Evolutionary conservation across 2,113 vertebrate genomes (phyloP), one percentile per base, ranked within the genome.

Genomic region (Leptodactylus fuscus): DNA sequence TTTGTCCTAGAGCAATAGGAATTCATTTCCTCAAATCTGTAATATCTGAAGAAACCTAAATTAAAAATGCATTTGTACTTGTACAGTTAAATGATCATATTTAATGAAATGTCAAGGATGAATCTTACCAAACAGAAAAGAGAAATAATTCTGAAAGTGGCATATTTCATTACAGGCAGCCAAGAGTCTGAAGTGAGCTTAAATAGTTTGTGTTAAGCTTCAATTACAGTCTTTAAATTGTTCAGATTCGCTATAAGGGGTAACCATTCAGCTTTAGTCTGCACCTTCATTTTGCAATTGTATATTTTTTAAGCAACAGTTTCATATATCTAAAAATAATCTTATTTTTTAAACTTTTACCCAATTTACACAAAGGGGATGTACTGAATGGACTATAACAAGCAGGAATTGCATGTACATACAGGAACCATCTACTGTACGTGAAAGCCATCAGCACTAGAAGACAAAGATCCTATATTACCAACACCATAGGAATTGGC

Each of bases 41-140:
- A 94, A 95, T 94, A 94, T 95, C 94, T 94, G 93, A 91, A 91
- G 94, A 94, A 95, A 94, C 93, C 92, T 92, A 95, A 95, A 95
- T 95, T 95, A 95, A 95, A 95, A 95, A 94, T 95, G 93, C 93
- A 95, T 95, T 95, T 95, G 94, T 95, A 94, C 94, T 94, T 95
- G 94, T 95, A 95, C 94, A 95, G 94, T 95, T 95, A 95, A 95
- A 95, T 95, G 94, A 95, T 94, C 94, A 94, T 95, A 95, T 95
- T 95, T 95, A 95, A 95, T 95, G 95, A 95, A 95, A 95, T 95
- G 95, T 95, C 92, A 93, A 93, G 93, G 94, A 94, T 93, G 94
- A 95, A 95, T 95, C 94, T 95, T 92, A 93, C 93, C 92, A 94
- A 95, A 94, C 90, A 95, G 93, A 93, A 92, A 94, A 91, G 93